Evolutionary conservation across 2,888 invertebrate genomes (phyloP).

Genomic region (Macropis europaea): DNA sequence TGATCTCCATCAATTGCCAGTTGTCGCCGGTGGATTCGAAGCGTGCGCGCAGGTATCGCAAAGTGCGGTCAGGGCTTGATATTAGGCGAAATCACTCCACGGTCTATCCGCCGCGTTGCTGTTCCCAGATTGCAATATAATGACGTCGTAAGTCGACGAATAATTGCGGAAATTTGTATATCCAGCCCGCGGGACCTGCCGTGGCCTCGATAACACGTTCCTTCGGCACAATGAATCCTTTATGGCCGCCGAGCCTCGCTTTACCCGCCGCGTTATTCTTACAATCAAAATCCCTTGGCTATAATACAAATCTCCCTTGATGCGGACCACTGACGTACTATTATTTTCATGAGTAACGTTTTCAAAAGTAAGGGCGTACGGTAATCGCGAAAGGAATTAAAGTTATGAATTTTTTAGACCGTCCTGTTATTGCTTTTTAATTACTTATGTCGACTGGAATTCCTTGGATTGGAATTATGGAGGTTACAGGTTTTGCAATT

Average conservation of each 20-base stretch:
- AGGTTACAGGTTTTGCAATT: too few species aligned
- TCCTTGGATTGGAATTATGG: too few species aligned
- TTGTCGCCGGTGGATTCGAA: constrained; percentile 13
- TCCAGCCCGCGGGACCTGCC: constrained; percentile 24
- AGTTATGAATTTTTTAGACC: too few species aligned
- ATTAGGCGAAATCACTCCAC: constrained; percentile 65
- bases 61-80: constrained; percentile 65
- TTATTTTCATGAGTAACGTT: too few species aligned
- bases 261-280: neutral
- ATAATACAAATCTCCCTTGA: too few species aligned
- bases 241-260: constrained; percentile 1
- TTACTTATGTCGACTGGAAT: too few species aligned
- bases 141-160: constrained; percentile 71
- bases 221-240: constrained; percentile 26
- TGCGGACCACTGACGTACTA: too few species aligned
- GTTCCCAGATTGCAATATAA: constrained; percentile 71
- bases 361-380: too few species aligned
- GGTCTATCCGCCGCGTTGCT: constrained; percentile 47
- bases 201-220: constrained; percentile 37
- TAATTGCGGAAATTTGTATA: constrained; percentile 61
- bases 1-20: constrained; percentile 23
- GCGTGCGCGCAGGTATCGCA: constrained; percentile 47
- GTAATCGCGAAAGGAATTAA: too few species aligned
- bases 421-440: too few species aligned
- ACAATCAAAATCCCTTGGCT: neutral